These are phyloP conservation scores for Gnathonemus echidnorhynchus DNA, from an alignment of 2,113 vertebrate species.

Conservation along the genomic window DNA sequence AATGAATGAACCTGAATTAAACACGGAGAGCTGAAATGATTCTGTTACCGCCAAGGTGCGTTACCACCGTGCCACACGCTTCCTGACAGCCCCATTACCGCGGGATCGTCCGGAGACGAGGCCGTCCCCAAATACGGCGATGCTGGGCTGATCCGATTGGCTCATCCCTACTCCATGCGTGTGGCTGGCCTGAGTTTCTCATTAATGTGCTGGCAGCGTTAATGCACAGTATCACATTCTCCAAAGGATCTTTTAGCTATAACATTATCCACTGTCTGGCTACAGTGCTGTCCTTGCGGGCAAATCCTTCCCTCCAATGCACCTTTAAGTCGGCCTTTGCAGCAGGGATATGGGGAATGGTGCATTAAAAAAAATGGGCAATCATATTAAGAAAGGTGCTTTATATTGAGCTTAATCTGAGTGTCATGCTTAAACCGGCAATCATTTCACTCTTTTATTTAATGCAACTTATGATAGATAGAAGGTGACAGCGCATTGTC, in stretches of 20 bases:
- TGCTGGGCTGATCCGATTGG: background rate
- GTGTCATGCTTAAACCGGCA: background rate
- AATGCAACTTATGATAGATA: background rate
- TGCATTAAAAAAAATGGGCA: background rate
- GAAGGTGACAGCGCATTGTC: background rate
- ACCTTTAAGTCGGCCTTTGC: background rate
- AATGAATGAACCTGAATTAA: background rate
- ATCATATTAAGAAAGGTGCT: background rate
- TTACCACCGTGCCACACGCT: background rate
- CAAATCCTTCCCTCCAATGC: background rate
- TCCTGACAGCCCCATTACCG: background rate
- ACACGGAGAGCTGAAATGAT: background rate
- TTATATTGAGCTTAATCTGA: background rate
- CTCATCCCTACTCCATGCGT: background rate
- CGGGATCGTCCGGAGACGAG: background rate
- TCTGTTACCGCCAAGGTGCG: background rate
- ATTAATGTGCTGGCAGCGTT: background rate
- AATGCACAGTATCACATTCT: background rate
- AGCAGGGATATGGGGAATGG: background rate
- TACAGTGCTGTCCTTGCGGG: background rate
- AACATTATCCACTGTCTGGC: background rate
- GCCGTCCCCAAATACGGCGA: background rate
- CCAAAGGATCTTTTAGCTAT: background rate
- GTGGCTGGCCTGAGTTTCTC: background rate
- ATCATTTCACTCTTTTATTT: background rate